Evolutionary conservation across 2,888 invertebrate genomes (phyloP).

Genomic region (Orthosia gracilis): DNA sequence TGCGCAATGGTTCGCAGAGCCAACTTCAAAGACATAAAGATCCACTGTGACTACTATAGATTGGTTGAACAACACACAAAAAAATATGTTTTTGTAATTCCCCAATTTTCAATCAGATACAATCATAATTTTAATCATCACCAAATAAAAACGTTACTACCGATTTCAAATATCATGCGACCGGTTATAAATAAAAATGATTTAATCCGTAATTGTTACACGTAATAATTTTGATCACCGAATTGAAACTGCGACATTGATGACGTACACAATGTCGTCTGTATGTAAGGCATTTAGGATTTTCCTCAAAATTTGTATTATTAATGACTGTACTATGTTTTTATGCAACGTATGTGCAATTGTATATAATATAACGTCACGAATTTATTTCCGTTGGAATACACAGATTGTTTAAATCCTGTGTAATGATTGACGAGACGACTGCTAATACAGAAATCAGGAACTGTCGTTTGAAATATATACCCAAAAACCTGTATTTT

Average conservation of each 20-base stretch:
- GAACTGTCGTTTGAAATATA: no score
- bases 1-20: no score
- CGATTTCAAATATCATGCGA: not conserved
- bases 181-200: constrained; percentile 21
- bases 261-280: constrained; percentile 26
- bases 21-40: no score
- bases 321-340: not conserved
- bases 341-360: no score
- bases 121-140: not conserved
- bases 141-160: constrained; percentile 2
- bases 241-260: constrained; percentile 15
- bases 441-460: no score
- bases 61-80: not conserved
- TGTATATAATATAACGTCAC: not conserved
- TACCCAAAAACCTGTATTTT: no score
- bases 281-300: not conserved
- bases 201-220: not conserved
- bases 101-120: not conserved
- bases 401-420: not conserved
- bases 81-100: not conserved
- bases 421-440: no score
- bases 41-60: no score
- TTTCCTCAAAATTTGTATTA: not conserved
- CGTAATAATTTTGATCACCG: constrained; percentile 1
- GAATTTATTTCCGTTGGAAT: no score